phyloP scores from a whole-genome alignment of 2,797 vertebrate species.

The Artibeus jamaicensis region DNA sequence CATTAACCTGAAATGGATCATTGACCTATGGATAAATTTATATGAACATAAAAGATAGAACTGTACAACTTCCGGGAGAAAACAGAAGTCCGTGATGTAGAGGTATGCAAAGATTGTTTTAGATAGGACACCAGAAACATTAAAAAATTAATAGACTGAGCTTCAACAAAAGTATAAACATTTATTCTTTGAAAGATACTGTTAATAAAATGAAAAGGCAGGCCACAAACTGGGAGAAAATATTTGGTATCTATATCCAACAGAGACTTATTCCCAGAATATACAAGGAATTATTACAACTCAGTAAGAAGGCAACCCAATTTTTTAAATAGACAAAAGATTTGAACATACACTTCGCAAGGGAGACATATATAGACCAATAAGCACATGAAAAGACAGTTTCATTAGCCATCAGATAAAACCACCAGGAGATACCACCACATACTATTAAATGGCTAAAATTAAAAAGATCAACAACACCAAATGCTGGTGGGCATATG shows the following conservation, averaged over 20 bases:
- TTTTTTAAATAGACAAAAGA: background rate
- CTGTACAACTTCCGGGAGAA: background rate
- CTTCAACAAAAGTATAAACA: background rate
- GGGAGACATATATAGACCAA: background rate
- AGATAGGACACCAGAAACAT: background rate
- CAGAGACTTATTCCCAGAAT: background rate
- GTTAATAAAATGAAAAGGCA: background rate
- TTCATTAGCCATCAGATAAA: background rate
- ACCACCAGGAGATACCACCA: background rate
- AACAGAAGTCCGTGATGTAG: background rate
- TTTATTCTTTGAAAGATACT: background rate
- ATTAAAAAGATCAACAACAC: rapidly evolving
- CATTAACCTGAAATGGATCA: background rate
- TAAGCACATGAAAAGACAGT: too few relatives aligned
- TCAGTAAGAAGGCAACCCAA: background rate
- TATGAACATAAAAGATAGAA: background rate
- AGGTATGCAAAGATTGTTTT: background rate
- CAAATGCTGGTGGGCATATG: rapidly evolving
- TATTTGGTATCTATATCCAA: background rate
- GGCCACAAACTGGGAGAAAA: background rate
- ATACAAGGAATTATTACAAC: background rate
- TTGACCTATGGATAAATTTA: background rate
- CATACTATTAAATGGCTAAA: too few relatives aligned
- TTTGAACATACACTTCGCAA: background rate
- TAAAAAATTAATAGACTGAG: background rate